Evolutionary conservation across 2,113 vertebrate species (phyloP).

Genomic region (Asarcornis scutulata): DNA sequence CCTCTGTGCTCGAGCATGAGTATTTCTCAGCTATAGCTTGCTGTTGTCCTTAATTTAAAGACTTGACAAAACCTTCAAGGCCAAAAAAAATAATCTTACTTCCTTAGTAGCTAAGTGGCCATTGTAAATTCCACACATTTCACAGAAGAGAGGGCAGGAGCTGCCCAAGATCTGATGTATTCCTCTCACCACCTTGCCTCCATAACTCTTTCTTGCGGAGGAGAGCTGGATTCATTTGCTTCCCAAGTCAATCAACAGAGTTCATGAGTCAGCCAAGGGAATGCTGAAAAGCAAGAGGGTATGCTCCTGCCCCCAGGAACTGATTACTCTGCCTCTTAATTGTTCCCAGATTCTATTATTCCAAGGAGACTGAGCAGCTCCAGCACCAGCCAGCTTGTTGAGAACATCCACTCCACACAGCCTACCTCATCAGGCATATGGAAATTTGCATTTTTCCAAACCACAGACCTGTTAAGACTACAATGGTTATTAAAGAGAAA

Average conservation of each 20-base stretch:
- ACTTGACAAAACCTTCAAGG: neutral
- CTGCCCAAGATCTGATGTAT: constrained; percentile 48
- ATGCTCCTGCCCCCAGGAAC: constrained; percentile 54
- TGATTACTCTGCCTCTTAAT: constrained; percentile 61
- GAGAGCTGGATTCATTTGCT: constrained; percentile 61
- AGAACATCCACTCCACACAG: constrained; percentile 38
- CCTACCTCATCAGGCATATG: constrained; percentile 5
- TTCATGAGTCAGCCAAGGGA: constrained; percentile 69
- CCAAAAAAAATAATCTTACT: neutral
- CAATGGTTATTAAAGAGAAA: neutral
- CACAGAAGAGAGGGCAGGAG: constrained; percentile 33
- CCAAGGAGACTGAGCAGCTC: constrained; percentile 26
- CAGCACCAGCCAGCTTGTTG: constrained; percentile 51
- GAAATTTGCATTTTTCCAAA: constrained; percentile 51
- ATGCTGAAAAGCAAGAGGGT: constrained; percentile 67
- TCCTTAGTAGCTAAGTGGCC: constrained; percentile 29
- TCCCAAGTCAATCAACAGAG: constrained; percentile 68
- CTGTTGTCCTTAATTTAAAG: neutral
- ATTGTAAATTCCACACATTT: constrained; percentile 57
- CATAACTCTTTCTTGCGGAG: constrained; percentile 58
- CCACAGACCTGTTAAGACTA: neutral
- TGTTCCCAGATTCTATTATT: constrained; percentile 70
- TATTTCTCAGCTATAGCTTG: neutral
- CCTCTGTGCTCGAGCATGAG: neutral
- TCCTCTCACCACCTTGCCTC: constrained; percentile 62